These are phyloP conservation scores for Periophthalmodon schlosseri DNA, from an alignment of 2,113 vertebrate genomes.

Conservation along the genomic window DNA sequence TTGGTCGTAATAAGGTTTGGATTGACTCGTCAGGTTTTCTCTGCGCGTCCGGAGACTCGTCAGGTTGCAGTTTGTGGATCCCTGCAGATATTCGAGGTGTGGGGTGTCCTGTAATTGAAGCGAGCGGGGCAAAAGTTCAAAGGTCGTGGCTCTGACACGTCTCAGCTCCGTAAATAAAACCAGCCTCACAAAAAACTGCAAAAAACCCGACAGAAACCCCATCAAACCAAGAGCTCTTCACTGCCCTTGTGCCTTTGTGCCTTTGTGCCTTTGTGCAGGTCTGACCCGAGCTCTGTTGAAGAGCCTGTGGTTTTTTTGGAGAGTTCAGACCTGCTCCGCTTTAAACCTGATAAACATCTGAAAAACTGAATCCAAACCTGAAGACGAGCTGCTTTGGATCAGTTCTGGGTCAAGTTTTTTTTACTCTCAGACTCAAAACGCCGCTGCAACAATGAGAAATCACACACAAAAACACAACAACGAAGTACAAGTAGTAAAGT, in stretches of 20 bases:
- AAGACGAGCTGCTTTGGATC: too few species aligned
- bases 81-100: conserved; percentile 8
- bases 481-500: too few species aligned
- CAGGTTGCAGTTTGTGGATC: neutral
- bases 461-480: too few species aligned
- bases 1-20: too few species aligned
- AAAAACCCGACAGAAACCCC: neutral
- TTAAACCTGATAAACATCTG: too few species aligned
- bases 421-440: too few species aligned
- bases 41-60: neutral
- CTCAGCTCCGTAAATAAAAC: conserved; percentile 35
- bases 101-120: conserved; percentile 27
- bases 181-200: neutral
- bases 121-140: conserved; percentile 23
- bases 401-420: too few species aligned
- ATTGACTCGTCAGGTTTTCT: neutral
- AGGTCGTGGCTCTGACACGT: conserved; percentile 23
- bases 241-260: conserved; percentile 1
- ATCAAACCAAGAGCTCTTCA: conserved; percentile 3
- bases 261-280: conserved; percentile 8
- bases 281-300: neutral
- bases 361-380: too few species aligned
- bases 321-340: too few species aligned
- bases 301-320: neutral
- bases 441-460: too few species aligned